Evolutionary conservation across 2,797 vertebrate species (phyloP), one percentile per base, ranked within the genome.

Genomic region (Thalassophryne amazonica): DNA sequence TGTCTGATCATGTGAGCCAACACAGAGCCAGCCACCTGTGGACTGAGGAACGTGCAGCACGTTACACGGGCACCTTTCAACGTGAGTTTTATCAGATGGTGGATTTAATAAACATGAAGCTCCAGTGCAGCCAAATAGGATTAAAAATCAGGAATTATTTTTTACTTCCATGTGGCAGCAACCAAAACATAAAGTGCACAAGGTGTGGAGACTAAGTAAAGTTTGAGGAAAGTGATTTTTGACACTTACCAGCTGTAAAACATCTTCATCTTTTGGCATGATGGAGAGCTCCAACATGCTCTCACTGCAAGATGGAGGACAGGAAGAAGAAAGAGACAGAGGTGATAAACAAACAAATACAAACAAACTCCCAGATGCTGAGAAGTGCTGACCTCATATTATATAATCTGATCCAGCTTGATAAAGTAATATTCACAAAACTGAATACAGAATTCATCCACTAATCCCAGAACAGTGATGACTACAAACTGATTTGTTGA

Each of bases 201-300:
- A n/a, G n/a, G n/a, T n/a, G n/a, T n/a, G n/a, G n/a, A n/a, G n/a
- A n/a, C n/a, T n/a, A n/a, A n/a, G n/a, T n/a, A 19, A 28, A 21
- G 21, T 21, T 20, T 21, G 7, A 14, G 30, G 25, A 9, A 21
- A 21, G 1, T 21, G 5, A 6, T 49, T 67, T 56, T 53, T 78
- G 66, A 72, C 61, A 90, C 96, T 96, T 89, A 99, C 97, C 94
- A 99, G 83, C 83, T 98, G 96, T 56, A 98, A 93, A 69, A 98
- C 93, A 45, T 98, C 96, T 84, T 99, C 96, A 0, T 98, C 95
- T 84, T 96, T 96, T 79, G 97, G 95, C 96, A 98, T 97, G 68
- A 99, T 98, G 51, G 93, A 95, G 31, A 99, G 94, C 73, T 98
- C 95, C 91, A 98, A 73, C 55, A 93, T 90, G 55, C 94, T 92